Evolutionary conservation across 2,797 vertebrate species (phyloP).

Genomic region (Leptoclinus maculatus): DNA sequence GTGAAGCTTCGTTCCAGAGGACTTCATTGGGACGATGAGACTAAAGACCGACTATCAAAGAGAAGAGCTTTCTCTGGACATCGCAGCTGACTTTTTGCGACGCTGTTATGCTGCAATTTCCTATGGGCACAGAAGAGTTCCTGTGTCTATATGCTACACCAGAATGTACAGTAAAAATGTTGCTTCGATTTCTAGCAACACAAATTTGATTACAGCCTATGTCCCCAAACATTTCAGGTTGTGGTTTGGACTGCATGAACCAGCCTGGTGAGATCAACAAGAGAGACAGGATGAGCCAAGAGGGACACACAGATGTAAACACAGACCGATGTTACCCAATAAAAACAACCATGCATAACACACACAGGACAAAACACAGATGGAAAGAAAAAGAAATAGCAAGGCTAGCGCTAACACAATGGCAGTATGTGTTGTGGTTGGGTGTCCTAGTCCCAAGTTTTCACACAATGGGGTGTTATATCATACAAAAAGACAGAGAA

Average conservation of each 20-base stretch:
- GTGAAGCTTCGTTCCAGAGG: background rate
- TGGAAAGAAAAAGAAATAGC: slow-evolving; percentile 10
- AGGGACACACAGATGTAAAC: slow-evolving; percentile 26
- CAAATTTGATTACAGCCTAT: background rate
- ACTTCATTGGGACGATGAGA: background rate
- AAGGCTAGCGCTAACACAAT: background rate
- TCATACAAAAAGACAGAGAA: background rate
- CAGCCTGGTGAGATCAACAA: slow-evolving; percentile 18
- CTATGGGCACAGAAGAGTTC: background rate
- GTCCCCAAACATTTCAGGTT: slow-evolving; percentile 35
- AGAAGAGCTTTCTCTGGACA: background rate
- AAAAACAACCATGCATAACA: background rate
- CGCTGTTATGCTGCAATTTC: background rate
- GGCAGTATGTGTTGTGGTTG: slow-evolving; percentile 21
- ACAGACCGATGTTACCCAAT: background rate
- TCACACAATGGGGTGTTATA: slow-evolving; percentile 7
- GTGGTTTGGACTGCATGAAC: slow-evolving; percentile 32
- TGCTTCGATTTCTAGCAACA: background rate
- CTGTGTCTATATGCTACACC: background rate
- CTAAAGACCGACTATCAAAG: background rate
- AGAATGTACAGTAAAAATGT: slow-evolving; percentile 13
- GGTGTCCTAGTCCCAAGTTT: background rate
- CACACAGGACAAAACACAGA: background rate
- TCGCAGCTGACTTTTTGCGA: background rate
- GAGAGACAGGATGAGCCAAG: slow-evolving; percentile 29